Conservation (phyloP, 2,113 vertebrate genomes). For the Pedetes capensis region DNA sequence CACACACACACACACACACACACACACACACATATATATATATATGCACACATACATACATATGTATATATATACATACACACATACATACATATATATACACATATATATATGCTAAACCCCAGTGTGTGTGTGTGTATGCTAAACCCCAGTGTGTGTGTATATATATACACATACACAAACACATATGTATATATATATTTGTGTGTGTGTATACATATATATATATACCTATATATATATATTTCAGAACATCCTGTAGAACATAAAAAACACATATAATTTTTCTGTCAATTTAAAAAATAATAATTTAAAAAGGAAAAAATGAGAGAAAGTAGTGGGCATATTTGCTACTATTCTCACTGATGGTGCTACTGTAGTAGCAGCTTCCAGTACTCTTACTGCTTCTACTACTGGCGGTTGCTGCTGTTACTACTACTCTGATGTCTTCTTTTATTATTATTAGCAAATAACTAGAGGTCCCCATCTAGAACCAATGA, state of each 20-base stretch:
- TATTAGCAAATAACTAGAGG: neutral
- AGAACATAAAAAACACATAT: neutral
- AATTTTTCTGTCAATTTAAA: neutral
- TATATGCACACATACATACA: too few species aligned
- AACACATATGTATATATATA: neutral
- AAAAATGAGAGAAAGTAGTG: neutral
- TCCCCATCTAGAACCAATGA: neutral
- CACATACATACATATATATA: too few species aligned
- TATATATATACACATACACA: too few species aligned
- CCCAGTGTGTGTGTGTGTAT: too few species aligned
- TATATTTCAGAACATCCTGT: neutral
- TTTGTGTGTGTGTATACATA: too few species aligned
- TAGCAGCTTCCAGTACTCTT: too few species aligned
- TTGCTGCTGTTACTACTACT: neutral
- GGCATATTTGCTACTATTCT: neutral
- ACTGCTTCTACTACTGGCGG: neutral
- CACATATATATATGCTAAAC: neutral
- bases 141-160: too few species aligned
- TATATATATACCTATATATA: too few species aligned
- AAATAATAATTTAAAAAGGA: neutral
- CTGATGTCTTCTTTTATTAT: neutral
- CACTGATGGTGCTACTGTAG: accelerated
- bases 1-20: too few species aligned
- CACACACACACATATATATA: too few species aligned
- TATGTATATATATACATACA: too few species aligned